Evolutionary conservation across 2,888 invertebrate species (phyloP).

Genomic region (Lapara coniferarum): DNA sequence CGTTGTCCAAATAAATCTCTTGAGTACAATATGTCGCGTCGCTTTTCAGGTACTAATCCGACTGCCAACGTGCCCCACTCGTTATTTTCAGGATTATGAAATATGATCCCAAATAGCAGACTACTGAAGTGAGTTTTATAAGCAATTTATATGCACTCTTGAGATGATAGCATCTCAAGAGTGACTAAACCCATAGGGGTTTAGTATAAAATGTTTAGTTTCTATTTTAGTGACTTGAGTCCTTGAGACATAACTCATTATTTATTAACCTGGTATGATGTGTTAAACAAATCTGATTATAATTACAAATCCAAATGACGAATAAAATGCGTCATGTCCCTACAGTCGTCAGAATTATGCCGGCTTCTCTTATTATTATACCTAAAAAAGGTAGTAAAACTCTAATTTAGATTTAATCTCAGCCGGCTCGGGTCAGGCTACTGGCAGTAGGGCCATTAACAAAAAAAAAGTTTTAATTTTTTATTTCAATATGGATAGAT

Average conservation of each 20-base stretch:
- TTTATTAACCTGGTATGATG: no score
- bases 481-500: no score
- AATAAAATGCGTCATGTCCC: no score
- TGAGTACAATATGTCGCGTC: neutral
- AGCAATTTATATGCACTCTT: neutral
- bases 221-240: neutral
- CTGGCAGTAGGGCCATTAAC: no score
- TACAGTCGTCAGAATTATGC: no score
- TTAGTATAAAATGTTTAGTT: neutral
- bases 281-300: no score
- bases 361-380: no score
- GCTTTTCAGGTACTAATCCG: neutral
- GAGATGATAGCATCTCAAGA: neutral
- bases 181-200: neutral
- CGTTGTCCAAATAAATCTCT: neutral
- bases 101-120: conserved; percentile 1
- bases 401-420: no score
- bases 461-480: no score
- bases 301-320: no score
- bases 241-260: neutral
- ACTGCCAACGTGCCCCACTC: neutral
- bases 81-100: neutral
- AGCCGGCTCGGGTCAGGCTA: no score
- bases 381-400: no score
- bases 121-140: neutral